Percentiles rank a stretch among this genome's conserved stretches.
Conservation (phyloP, 2,888 invertebrate genomes). For the Rhabditoides inermis region DNA sequence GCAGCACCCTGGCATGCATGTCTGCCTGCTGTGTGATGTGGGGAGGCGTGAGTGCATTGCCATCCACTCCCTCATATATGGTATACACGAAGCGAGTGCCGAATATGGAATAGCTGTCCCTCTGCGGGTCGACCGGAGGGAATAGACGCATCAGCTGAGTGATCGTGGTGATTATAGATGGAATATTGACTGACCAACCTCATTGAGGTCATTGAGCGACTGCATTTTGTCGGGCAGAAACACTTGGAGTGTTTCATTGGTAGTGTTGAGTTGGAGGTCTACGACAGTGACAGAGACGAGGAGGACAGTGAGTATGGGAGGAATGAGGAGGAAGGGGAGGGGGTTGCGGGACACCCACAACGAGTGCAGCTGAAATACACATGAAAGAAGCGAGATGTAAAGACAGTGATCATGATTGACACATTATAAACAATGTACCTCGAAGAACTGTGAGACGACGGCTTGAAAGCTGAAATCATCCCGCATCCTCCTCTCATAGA, state of each 20-base stretch:
- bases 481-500: conserved; percentile 9
- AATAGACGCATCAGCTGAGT: conserved; percentile 33
- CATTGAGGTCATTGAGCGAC: conserved; percentile 36
- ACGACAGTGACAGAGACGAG: conserved; percentile 19
- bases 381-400: too few species aligned
- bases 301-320: conserved; percentile 30
- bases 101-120: conserved; percentile 47
- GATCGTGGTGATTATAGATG: conserved; percentile 1
- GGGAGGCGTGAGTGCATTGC: too few species aligned
- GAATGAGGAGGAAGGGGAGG: conserved; percentile 41
- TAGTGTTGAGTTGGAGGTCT: conserved; percentile 27
- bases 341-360: conserved; percentile 44
- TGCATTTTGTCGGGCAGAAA: conserved; percentile 50
- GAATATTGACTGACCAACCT: conserved; percentile 11
- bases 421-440: conserved; percentile 20
- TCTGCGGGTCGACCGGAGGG: conserved; percentile 42
- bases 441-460: conserved; percentile 45
- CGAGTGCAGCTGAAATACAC: conserved; percentile 43
- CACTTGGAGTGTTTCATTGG: conserved; percentile 37
- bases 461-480: conserved; percentile 38
- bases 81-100: conserved; percentile 46
- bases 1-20: too few species aligned
- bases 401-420: neutral
- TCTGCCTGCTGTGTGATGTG: too few species aligned
- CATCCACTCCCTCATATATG: conserved; percentile 43